phyloP scores from a whole-genome alignment of 2,888 invertebrate genomes.

The Siphlonurus alternatus region DNA sequence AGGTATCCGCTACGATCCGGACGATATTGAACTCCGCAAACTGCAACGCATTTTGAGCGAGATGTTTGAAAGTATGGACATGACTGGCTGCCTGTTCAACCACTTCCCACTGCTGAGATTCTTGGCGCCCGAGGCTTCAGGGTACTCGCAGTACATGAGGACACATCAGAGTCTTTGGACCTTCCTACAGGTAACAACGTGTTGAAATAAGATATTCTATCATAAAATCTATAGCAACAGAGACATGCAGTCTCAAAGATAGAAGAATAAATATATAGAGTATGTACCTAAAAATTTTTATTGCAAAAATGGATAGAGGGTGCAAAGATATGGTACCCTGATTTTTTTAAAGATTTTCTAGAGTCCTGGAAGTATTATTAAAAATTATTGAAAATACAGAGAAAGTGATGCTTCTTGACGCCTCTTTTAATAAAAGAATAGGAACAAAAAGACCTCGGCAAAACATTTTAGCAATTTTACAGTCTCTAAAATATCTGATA shows the following conservation, averaged over 20 bases:
- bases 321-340: not conserved
- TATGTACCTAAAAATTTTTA: too few species aligned
- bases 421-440: not conserved
- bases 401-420: not conserved
- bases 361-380: not conserved
- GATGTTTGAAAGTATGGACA: constrained; percentile 55
- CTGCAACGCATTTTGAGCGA: constrained; percentile 51
- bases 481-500: too few species aligned
- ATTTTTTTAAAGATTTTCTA: not conserved
- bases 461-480: too few species aligned
- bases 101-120: constrained; percentile 56
- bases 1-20: constrained; percentile 41
- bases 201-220: too few species aligned
- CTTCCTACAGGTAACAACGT: too few species aligned
- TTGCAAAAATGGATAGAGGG: constrained; percentile 10
- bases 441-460: not conserved
- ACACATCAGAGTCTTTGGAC: constrained; percentile 54
- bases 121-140: constrained; percentile 56
- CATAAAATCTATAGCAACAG: too few species aligned
- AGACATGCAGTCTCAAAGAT: too few species aligned
- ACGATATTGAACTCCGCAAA: constrained; percentile 47
- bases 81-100: constrained; percentile 64
- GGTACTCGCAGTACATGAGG: constrained; percentile 53
- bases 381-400: not conserved
- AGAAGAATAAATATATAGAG: too few species aligned